Base-by-base conservation (phyloP, 2,113 vertebrate species). In the Larimichthys crocea region DNA sequence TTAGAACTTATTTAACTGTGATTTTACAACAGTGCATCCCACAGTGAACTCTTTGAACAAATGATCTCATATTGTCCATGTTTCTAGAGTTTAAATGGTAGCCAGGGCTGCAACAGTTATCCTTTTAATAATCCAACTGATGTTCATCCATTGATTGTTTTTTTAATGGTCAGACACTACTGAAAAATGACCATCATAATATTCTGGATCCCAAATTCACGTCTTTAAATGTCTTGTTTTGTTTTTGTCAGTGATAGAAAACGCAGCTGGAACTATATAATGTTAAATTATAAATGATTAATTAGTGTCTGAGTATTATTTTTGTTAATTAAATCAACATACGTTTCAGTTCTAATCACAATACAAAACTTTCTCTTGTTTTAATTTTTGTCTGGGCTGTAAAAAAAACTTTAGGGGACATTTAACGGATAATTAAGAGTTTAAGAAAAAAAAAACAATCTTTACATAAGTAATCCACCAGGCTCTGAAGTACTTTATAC, bases 391-490 rank as follows among this genome's bases (percentile, higher is more conserved):
- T 31, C 26, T 29, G 10, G 3, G 4, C 20, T 50, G n/a, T 26
- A 26, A 77, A 56, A 48, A 56, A 19, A 10, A 14, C 12, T 40
- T 55, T 2, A 20, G 9, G 7, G 42, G 4, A 29, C 3, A 24
- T 55, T n/a, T n/a, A 42, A 49, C 29, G 64, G 16, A 84, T 22
- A 31, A 68, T 35, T 29, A 44, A 61, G 12, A 60, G 8, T 24
- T 77, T 68, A 55, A 60, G 10, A 77, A 46, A 64, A 60, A 48
- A 40, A 49, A 40, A 26, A 26, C 26, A 26, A 16, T 74, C 10
- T 65, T 17, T 63, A 6, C 10, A 26, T 52, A 40, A 60, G 49
- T 69, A 26, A 49, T 3, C 57, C 15, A 60, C 31, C 17, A 24
- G 35, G 11, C n/a, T 66, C 26, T 31, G 1, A 67, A 72, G 50